Evolutionary conservation across 1,140 invertebrate genomes (phyloP).

Genomic region (Zaprionus ghesquierei): DNA sequence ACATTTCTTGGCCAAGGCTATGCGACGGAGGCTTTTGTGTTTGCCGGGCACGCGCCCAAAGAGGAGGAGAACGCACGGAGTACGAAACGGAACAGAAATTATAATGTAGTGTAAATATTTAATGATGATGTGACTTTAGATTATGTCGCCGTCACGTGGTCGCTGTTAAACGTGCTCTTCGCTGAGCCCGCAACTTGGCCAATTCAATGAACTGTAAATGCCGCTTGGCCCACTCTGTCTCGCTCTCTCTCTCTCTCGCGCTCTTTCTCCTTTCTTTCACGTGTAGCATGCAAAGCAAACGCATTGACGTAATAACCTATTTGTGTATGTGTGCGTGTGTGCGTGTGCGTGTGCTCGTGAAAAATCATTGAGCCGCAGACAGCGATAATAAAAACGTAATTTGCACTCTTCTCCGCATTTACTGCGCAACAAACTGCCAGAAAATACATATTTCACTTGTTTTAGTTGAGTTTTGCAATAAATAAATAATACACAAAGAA

Average conservation of each 20-base stretch:
- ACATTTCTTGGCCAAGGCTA: constrained; percentile 13
- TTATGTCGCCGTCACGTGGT: constrained; percentile 69
- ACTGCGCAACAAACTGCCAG: background rate
- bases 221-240: constrained; percentile 31
- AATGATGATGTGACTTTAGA: constrained; percentile 79
- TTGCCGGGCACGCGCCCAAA: constrained; percentile 49
- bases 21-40: constrained; percentile 23
- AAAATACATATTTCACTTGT: background rate
- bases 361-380: constrained; percentile 29
- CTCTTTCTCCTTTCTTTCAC: constrained; percentile 2
- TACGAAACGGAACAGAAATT: constrained; percentile 49
- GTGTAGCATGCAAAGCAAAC: constrained; percentile 9
- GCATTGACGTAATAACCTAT: constrained; percentile 20
- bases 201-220: constrained; percentile 73
- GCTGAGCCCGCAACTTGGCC: constrained; percentile 38
- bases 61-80: constrained; percentile 1
- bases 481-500: background rate
- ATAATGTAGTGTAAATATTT: constrained; percentile 81
- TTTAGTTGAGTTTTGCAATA: constrained; percentile 8
- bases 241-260: background rate
- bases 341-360: background rate
- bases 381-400: constrained; percentile 27
- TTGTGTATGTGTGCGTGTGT: background rate
- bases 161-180: constrained; percentile 64
- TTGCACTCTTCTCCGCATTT: background rate